Percentiles rank a stretch among this genome's conserved stretches.
Evolutionary conservation across 2,888 invertebrate species (phyloP).

Genomic region (Nemoura dubitans): DNA sequence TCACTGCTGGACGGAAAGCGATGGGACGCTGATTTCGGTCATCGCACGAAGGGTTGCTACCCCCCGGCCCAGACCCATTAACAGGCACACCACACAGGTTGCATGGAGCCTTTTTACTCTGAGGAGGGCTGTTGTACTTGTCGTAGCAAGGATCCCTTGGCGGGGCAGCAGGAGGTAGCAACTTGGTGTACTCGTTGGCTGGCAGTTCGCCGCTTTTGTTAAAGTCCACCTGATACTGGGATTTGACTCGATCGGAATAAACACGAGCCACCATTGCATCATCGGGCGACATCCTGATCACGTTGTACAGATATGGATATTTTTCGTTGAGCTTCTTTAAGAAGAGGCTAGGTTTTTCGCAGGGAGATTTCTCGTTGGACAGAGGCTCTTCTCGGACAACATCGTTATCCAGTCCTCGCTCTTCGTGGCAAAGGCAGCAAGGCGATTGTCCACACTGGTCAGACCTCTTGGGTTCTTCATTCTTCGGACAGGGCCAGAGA

Average conservation of each 20-base stretch:
- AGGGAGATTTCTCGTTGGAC: constrained; percentile 66
- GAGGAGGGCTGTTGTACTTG: neutral
- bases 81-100: neutral
- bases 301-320: too few relatives aligned
- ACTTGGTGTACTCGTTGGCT: constrained; percentile 22
- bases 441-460: neutral
- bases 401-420: neutral
- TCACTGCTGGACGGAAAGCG: constrained; percentile 14
- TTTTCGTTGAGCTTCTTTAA: too few relatives aligned
- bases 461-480: constrained; percentile 60
- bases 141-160: neutral
- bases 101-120: neutral
- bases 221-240: constrained; percentile 65
- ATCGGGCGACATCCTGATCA: too few relatives aligned
- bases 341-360: constrained; percentile 71
- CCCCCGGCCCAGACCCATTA: neutral
- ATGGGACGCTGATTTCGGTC: neutral
- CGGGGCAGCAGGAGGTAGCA: neutral
- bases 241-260: constrained; percentile 68
- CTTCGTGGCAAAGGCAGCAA: constrained; percentile 25
- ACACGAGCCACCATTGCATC: constrained; percentile 67
- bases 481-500: constrained; percentile 66
- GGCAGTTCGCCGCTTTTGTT: constrained; percentile 17
- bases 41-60: neutral
- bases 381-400: constrained; percentile 64